Evolutionary conservation across 2,797 vertebrate species (phyloP), one percentile per base, ranked within the genome.

Genomic region (Jordanella pulchra): DNA sequence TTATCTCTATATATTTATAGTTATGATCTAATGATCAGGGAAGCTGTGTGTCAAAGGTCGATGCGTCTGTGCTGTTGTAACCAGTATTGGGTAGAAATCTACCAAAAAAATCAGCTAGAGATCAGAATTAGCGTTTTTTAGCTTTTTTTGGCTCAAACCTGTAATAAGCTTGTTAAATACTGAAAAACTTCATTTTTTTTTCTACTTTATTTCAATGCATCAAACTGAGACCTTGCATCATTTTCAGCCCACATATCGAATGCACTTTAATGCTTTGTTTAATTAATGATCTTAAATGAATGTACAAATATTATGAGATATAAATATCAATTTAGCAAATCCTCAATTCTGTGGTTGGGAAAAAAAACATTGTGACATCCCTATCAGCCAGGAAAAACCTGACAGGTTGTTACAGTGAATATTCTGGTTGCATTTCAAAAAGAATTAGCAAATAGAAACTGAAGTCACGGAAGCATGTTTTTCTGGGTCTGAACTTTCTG

Each of bases 1-100:
- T 39, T 69, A 77, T 71, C 51, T 80, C 7, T 54, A 17, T 28
- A 35, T 55, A 0, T 77, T 69, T 63, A n/a, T 78, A 50, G 12
- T 11, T 68, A 58, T 84, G 45, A 54, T 75, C 65, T 5, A 15
- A 70, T 28, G 12, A 23, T n/a, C 1, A 58, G 53, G 54, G 51
- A 13, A 54, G n/a, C 61, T 1, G 50, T 6, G 1, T 53, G 17
- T 65, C 51, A 54, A 66, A 71, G 53, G 47, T 61, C 42, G 1
- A 47, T 42, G 51, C 42, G 28, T 51, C 12, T 60, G 1, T 56
- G 35, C 27, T 53, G 56, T 56, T 51, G 53, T 28, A 13, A 70
- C 32, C 27, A 13, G 28, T 39, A n/a, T 42, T 25, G 35, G 23
- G 28, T 63, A 1, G 51, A 53, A 27, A 45, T 50, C 27, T 51